Evolutionary conservation across 2,113 vertebrate species (phyloP).

Genomic region (Rhinichthys klamathensis): DNA sequence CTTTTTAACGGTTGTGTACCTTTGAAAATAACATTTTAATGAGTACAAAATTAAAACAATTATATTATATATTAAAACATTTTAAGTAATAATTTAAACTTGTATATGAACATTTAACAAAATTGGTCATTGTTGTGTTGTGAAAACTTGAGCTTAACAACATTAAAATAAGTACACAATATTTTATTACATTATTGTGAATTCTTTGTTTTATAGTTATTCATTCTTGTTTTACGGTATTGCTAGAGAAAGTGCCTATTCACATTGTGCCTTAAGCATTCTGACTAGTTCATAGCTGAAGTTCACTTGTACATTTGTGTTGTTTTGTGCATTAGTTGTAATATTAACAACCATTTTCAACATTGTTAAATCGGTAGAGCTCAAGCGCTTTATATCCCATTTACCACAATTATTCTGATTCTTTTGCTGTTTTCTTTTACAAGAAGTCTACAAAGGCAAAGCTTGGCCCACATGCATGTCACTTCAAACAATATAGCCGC

Average conservation of each 20-base stretch:
- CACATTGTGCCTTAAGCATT: background rate
- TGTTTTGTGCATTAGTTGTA: background rate
- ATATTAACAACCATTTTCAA: background rate
- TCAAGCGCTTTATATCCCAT: slow-evolving; percentile 4
- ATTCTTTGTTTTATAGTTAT: background rate
- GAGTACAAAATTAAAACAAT: background rate
- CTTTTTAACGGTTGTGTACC: background rate
- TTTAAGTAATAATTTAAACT: background rate
- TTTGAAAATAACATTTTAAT: background rate
- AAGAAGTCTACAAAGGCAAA: slow-evolving; percentile 4
- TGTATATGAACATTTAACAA: background rate
- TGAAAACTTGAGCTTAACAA: background rate
- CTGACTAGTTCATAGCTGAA: background rate
- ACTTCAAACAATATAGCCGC: background rate
- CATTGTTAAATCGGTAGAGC: background rate
- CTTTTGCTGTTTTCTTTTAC: background rate
- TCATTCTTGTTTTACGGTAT: background rate
- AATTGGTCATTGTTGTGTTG: background rate
- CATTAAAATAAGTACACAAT: background rate
- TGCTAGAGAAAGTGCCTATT: background rate
- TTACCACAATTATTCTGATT: background rate
- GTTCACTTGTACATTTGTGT: background rate
- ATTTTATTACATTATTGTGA: background rate
- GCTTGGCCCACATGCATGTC: background rate
- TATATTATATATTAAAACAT: too few relatives aligned